A percentile compares a stretch with the other conserved stretches of the same genome.
Conservation (phyloP, 2,797 vertebrate species). For the Lepilemur septentrionalis region DNA sequence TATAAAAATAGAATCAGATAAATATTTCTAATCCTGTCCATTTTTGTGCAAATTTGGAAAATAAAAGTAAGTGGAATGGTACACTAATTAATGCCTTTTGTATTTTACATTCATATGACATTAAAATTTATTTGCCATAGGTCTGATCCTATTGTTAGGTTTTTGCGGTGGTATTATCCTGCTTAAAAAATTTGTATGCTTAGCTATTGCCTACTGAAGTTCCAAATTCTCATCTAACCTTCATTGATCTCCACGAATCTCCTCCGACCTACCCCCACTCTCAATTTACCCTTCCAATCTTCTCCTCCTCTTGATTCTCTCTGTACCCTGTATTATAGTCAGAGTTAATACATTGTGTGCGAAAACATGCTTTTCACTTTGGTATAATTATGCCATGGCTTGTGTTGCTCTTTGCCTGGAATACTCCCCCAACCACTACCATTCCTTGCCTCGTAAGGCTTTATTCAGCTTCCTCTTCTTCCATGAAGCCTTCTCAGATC, state of each 20-base stretch:
- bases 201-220: background rate
- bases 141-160: background rate
- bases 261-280: background rate
- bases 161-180: background rate
- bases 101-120: conserved; percentile 4
- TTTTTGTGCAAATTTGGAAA: conserved; percentile 30
- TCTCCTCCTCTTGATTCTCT: background rate
- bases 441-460: background rate
- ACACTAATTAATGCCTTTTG: background rate
- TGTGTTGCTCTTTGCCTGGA: background rate
- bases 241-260: background rate
- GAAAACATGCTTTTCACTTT: background rate
- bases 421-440: background rate
- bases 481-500: background rate
- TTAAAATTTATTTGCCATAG: background rate
- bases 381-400: too few relatives aligned
- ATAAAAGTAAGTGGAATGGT: background rate
- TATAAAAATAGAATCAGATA: background rate
- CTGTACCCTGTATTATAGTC: background rate
- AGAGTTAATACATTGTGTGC: background rate
- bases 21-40: background rate
- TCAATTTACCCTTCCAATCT: background rate
- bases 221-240: background rate
- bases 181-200: background rate
- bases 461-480: background rate